Evolutionary conservation across 2,113 vertebrate species (phyloP), one percentile per base, ranked within the genome.

Genomic region (Bambusicola thoracicus): DNA sequence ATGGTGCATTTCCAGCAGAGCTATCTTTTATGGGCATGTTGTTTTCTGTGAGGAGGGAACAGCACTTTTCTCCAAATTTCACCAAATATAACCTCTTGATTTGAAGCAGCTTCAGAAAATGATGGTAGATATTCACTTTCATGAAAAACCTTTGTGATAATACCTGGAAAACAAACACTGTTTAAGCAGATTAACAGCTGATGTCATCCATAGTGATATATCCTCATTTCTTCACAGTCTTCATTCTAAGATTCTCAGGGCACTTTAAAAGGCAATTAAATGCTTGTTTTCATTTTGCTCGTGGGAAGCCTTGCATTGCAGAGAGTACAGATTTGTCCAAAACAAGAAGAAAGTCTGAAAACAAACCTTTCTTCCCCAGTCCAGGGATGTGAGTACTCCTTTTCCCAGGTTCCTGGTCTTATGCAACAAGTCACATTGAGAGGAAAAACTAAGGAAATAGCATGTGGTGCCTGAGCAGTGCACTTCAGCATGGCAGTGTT

Each of bases 31-130:
- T 78, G 80, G 36, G 40, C 19, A 34, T 41, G 48, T 49, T 82
- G n/a, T 76, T 63, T 72, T 53, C 70, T 69, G 34, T 82, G 59
- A 53, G 58, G 69, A 85, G 44, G 19, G 44, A 76, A 75, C 76
- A 78, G n/a, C 41, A 11, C 43, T 32, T 92, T 83, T 65, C 81
- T 83, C 66, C 69, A 93, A 68, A 88, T 81, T 83, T 87, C 81
- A 70, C 72, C 38, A 79, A 56, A 44, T 79, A 67, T 76, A 58
- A 30, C 7, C 63, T 89, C 68, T 82, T 69, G 70, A 63, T 41
- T 89, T 85, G 55, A 89, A 82, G 63, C 34, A 78, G 75, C 49
- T 94, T 85, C 74, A 92, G 89, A 78, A 95, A 95, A 90, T 72
- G 79, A 36, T 56, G 62, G 48, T 90, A 91, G 93, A 76, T 93